These are phyloP conservation scores for Amblyopsis rosae DNA, from an alignment of 2,113 vertebrate genomes.

Conservation along the genomic window DNA sequence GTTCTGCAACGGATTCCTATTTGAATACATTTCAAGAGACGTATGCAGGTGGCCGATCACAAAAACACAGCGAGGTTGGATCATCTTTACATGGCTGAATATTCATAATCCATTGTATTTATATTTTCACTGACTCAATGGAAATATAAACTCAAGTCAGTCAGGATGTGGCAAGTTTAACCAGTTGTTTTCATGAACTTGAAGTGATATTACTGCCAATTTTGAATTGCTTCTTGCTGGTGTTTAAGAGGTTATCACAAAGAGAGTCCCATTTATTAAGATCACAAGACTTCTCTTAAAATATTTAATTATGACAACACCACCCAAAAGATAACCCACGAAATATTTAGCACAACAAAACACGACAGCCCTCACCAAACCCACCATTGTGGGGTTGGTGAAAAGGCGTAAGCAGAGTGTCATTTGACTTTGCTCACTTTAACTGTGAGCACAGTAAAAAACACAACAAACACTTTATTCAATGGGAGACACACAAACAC, in stretches of 20 bases:
- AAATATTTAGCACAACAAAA: background rate
- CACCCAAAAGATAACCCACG: constrained; percentile 12
- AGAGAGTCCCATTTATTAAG: background rate
- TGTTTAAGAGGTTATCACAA: background rate
- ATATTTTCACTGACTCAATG: background rate
- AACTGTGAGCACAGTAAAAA: constrained; percentile 41
- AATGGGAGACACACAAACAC: constrained; percentile 37
- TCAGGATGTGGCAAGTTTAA: background rate
- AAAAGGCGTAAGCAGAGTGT: background rate
- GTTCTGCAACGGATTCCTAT: background rate
- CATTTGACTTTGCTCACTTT: constrained; percentile 55
- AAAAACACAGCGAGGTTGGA: background rate
- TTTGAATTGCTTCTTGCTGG: background rate
- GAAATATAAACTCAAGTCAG: background rate
- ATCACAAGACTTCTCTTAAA: background rate
- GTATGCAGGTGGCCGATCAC: background rate
- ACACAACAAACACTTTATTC: constrained; percentile 62
- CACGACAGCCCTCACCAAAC: no score
- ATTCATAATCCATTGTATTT: background rate
- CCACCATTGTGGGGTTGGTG: constrained; percentile 2
- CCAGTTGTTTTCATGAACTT: background rate
- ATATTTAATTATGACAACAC: constrained; percentile 14
- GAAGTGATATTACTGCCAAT: background rate
- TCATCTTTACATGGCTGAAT: background rate
- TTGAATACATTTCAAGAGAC: background rate